Evolutionary conservation across 2,113 vertebrate species (phyloP).

Genomic region (Pycnonotus jocosus): DNA sequence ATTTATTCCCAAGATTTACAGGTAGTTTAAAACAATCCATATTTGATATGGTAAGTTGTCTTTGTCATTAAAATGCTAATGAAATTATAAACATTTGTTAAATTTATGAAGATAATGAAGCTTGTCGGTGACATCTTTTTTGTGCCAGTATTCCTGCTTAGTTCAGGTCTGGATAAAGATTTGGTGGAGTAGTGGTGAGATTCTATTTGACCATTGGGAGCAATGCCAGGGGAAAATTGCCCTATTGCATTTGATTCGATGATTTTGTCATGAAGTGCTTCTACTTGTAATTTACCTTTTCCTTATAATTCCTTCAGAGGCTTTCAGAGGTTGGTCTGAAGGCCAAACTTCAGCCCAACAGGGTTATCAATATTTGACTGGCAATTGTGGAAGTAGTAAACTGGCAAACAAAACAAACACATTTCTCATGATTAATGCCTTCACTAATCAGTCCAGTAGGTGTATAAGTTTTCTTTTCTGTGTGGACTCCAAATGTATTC

Average conservation of each 20-base stretch:
- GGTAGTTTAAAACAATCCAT: constrained; percentile 53
- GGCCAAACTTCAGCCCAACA: not conserved
- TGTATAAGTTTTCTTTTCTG: not conserved
- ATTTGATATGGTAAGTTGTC: constrained; percentile 55
- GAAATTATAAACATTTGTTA: constrained; percentile 69
- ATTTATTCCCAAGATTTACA: constrained; percentile 52
- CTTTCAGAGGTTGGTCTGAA: not conserved
- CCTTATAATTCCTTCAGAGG: not conserved
- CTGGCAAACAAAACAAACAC: not conserved
- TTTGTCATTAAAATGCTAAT: constrained; percentile 69
- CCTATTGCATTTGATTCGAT: not conserved
- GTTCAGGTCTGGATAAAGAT: constrained; percentile 48
- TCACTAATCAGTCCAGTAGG: not conserved
- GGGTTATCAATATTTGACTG: not conserved
- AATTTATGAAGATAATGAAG: constrained; percentile 61
- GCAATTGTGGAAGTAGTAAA: not conserved
- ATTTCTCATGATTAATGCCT: not conserved
- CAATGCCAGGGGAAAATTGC: not conserved
- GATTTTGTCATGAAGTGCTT: not conserved
- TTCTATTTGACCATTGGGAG: not conserved
- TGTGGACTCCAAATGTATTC: not conserved
- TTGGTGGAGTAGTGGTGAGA: constrained; percentile 42
- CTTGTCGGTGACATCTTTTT: constrained; percentile 23
- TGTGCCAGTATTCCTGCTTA: not conserved
- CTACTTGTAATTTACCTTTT: not conserved